Evolutionary conservation across 2,888 invertebrate species (phyloP).

Genomic region (Drosophila kanekoi): DNA sequence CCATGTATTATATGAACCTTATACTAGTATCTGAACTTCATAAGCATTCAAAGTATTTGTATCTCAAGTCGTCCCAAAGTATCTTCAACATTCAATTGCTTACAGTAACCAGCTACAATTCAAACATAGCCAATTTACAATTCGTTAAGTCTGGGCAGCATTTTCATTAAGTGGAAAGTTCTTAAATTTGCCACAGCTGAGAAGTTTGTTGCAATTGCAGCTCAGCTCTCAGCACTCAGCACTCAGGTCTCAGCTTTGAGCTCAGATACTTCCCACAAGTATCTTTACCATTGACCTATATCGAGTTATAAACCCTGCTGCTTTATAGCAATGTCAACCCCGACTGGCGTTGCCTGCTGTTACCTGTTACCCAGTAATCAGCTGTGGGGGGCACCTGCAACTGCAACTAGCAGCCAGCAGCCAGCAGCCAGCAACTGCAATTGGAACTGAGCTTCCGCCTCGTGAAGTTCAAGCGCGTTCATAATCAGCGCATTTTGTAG

Average conservation of each 20-base stretch:
- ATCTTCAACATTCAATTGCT: background rate
- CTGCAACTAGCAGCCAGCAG: slow-evolving; percentile 14
- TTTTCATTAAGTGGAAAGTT: slow-evolving; percentile 58
- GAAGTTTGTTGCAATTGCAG: slow-evolving; percentile 10
- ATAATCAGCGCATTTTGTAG: slow-evolving; percentile 78
- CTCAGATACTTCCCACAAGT: slow-evolving; percentile 38
- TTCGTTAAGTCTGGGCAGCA: slow-evolving; percentile 37
- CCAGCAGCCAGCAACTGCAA: slow-evolving; percentile 14
- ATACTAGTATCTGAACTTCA: background rate
- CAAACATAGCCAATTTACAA: slow-evolving; percentile 36
- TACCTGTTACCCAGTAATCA: slow-evolving; percentile 33
- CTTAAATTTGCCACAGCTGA: slow-evolving; percentile 53
- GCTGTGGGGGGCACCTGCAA: slow-evolving; percentile 52
- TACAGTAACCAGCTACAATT: slow-evolving; percentile 1
- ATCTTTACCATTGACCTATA: slow-evolving; percentile 55
- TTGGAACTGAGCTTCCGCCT: slow-evolving; percentile 50
- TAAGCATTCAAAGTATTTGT: background rate
- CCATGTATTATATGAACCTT: too few relatives aligned
- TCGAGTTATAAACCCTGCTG: slow-evolving; percentile 54
- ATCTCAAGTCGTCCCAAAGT: background rate
- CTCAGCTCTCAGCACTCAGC: background rate
- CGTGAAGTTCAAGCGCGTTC: slow-evolving; percentile 67
- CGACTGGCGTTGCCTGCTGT: slow-evolving; percentile 33
- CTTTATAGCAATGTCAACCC: slow-evolving; percentile 63
- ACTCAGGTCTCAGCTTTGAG: slow-evolving; percentile 6